Base-by-base conservation (phyloP, 2,888 invertebrate genomes). In the Trichogramma dendrolimi region DNA sequence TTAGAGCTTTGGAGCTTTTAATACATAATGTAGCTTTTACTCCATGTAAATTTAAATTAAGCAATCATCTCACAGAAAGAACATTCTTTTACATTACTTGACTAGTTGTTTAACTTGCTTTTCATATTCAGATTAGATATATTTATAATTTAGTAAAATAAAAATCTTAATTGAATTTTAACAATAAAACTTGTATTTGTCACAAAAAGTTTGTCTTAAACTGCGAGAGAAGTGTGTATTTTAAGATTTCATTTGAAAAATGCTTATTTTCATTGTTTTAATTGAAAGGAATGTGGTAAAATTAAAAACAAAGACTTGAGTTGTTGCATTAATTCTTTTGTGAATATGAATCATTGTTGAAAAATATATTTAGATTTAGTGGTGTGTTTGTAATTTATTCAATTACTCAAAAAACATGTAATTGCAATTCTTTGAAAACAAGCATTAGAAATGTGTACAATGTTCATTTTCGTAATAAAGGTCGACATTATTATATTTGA, bases 391-490 rank as follows among this genome's bases (percentile, higher is more conserved):
- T 62, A 57, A 58, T 47, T 58, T 27, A 27, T 27, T 27, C 27
- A 27, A 27, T 27, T 27, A 27, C 27, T 27, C 27, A 27, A 27
- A 27, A 46, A 58, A 43, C 53, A 51, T 56, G 27, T 57, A 61
- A 47, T 27, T 41, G 44, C 64, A 61, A 58, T 60, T 41, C n/a
- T 41, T 44, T 61, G 57, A 49, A 51, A 27, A 69, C 68, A 67
- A 71, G 70, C 66, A 71, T 66, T 70, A 72, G 71, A 71, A 72
- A 74, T 73, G 74, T 77, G 76, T 76, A 77, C 76, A 75, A 74
- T 73, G 67, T 74, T 76, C 74, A 73, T 74, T 73, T 73, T 73
- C 71, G 72, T 75, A 74, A 76, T 76, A 76, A 76, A 76, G 66
- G 70, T 70, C 70, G 72, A 71, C 72, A 75, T 75, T 74, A 74